Conservation (phyloP, 23 tunicate species). For the Clavelina lepadiformis region DNA sequence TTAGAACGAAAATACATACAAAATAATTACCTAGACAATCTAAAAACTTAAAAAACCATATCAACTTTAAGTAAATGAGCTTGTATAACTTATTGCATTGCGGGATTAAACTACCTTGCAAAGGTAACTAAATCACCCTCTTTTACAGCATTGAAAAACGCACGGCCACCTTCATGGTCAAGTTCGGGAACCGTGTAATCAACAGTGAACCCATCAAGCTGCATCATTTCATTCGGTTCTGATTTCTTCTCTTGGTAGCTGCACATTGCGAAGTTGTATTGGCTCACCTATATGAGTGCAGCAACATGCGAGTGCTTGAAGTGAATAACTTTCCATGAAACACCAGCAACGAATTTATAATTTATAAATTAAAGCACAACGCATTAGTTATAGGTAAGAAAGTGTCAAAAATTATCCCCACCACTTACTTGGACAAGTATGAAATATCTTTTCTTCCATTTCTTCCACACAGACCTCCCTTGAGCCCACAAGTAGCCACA, state of each 20-base stretch:
- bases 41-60: not conserved
- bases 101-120: constrained; percentile 76
- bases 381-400: not conserved
- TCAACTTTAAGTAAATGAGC: not conserved
- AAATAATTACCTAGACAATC: not conserved
- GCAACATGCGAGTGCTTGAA: not conserved
- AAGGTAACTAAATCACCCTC: constrained; percentile 91
- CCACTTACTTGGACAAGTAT: constrained; percentile 83
- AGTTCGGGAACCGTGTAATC: constrained; percentile 93
- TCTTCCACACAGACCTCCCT: constrained; percentile 94
- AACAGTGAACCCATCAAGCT: constrained; percentile 96
- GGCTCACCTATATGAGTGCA: constrained; percentile 65
- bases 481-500: constrained; percentile 98
- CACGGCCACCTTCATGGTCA: constrained; percentile 91
- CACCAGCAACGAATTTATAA: not conserved
- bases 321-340: not conserved
- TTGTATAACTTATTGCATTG: no score
- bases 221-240: constrained; percentile 97
- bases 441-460: constrained; percentile 94
- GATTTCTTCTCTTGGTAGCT: constrained; percentile 90
- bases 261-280: constrained; percentile 99
- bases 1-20: not conserved
- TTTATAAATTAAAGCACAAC: not conserved
- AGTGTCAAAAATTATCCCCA: not conserved
- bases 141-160: constrained; percentile 96